Evolutionary conservation across 2,888 invertebrate species (phyloP).

Genomic region (Calephelis perditalis): DNA sequence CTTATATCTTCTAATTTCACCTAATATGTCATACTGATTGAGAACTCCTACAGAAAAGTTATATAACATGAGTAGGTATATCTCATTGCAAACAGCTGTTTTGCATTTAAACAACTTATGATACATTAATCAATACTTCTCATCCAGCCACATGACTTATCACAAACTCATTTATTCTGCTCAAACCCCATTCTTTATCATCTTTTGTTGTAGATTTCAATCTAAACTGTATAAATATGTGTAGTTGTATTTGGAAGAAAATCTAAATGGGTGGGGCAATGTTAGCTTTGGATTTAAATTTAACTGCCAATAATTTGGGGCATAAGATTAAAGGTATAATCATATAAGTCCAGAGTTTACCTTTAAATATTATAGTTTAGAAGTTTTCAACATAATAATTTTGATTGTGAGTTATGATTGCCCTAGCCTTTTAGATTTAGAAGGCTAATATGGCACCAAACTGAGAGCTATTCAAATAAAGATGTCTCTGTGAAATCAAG

Average conservation of each 20-base stretch:
- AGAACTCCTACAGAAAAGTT: neutral
- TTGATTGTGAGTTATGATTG: too few relatives aligned
- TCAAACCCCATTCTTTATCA: slow-evolving; percentile 70
- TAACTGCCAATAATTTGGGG: too few relatives aligned
- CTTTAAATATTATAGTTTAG: too few relatives aligned
- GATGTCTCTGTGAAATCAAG: too few relatives aligned
- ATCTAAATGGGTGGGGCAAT: neutral
- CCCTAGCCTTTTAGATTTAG: too few relatives aligned
- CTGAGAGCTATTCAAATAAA: too few relatives aligned
- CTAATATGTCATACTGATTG: neutral
- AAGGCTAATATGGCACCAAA: too few relatives aligned
- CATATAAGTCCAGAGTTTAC: too few relatives aligned
- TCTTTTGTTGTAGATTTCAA: slow-evolving; percentile 50
- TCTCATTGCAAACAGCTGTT: slow-evolving; percentile 7
- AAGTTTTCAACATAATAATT: neutral
- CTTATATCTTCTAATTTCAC: slow-evolving; percentile 6
- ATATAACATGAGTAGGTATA: neutral
- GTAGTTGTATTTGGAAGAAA: neutral
- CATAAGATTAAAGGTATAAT: too few relatives aligned
- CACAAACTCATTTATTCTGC: slow-evolving; percentile 73
- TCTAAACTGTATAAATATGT: neutral
- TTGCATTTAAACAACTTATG: neutral
- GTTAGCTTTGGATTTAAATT: neutral
- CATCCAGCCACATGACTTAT: slow-evolving; percentile 20
- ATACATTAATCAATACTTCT: neutral